These are phyloP conservation scores for Tragelaphus scriptus DNA, from an alignment of 2,113 vertebrate genomes.

Conservation along the genomic window DNA sequence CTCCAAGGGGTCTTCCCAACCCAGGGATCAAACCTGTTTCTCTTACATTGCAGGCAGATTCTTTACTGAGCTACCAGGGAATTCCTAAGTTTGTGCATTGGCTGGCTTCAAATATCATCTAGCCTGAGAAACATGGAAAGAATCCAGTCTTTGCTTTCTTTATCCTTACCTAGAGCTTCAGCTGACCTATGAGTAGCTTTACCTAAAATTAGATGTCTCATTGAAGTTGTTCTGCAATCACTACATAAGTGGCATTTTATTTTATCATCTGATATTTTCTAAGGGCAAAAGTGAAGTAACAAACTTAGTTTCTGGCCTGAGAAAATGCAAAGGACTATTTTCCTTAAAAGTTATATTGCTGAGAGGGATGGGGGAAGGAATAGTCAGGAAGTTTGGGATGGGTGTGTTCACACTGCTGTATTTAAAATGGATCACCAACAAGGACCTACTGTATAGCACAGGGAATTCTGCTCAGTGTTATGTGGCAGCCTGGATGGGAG, in stretches of 20 bases:
- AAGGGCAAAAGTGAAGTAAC: conserved; percentile 30
- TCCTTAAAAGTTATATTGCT: conserved; percentile 57
- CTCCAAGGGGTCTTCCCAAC: neutral
- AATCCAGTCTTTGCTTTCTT: neutral
- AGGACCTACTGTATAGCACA: neutral
- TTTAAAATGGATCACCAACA: neutral
- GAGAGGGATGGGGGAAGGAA: neutral
- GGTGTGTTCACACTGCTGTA: neutral
- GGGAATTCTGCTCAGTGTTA: neutral
- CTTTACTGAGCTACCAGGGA: neutral
- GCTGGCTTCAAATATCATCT: neutral
- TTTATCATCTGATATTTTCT: conserved; percentile 38
- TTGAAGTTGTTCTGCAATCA: neutral
- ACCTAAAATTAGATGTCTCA: neutral
- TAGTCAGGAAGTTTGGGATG: neutral
- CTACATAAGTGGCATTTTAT: neutral
- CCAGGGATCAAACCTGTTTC: neutral
- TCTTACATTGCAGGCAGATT: neutral
- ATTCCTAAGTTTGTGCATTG: neutral
- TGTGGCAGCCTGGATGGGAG: neutral
- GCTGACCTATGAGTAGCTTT: neutral
- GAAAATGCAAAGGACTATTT: conserved; percentile 46
- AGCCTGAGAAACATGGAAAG: neutral
- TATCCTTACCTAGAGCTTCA: neutral
- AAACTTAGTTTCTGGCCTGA: conserved; percentile 26